Evolutionary conservation across 2,888 invertebrate species (phyloP).

Genomic region (Nomada fucata): DNA sequence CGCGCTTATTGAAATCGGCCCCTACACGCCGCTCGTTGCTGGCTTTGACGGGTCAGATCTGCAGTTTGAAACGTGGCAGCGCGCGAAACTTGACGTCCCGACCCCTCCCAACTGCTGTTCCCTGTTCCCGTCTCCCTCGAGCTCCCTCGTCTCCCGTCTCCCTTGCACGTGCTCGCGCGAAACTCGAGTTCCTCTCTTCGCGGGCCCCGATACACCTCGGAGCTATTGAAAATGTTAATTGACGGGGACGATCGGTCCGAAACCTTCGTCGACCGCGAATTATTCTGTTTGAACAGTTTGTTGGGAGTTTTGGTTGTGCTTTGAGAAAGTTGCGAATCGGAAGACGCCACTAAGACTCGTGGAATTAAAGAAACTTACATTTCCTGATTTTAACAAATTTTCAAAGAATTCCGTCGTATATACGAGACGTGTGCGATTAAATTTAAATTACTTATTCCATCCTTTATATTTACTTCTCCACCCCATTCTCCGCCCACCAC

Average conservation of each 20-base stretch:
- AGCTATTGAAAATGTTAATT: slow-evolving; percentile 8
- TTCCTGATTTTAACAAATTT: too few relatives aligned
- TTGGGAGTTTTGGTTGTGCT: too few relatives aligned
- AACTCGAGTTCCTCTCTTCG: background rate
- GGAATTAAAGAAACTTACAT: too few relatives aligned
- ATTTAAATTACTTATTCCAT: too few relatives aligned
- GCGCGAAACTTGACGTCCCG: slow-evolving; percentile 79
- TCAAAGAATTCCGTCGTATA: too few relatives aligned
- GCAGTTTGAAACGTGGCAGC: slow-evolving; percentile 72
- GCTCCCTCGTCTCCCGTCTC: too few relatives aligned
- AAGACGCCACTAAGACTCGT: too few relatives aligned
- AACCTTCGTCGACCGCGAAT: background rate
- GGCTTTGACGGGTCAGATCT: slow-evolving; percentile 76
- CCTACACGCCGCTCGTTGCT: slow-evolving; percentile 75
- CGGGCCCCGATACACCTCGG: background rate
- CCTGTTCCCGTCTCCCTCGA: slow-evolving; percentile 29
- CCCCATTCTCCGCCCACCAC: background rate
- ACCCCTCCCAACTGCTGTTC: slow-evolving; percentile 78
- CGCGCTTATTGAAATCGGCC: slow-evolving; percentile 80
- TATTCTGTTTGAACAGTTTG: too few relatives aligned
- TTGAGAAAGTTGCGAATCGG: too few relatives aligned
- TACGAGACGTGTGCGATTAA: too few relatives aligned
- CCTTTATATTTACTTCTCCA: too few relatives aligned
- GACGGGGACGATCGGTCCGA: background rate
- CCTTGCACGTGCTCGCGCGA: slow-evolving; percentile 47